Evolutionary conservation across 1,140 invertebrate species (phyloP), one percentile per base, ranked within the genome.

Genomic region (Globodera ellingtonae): DNA sequence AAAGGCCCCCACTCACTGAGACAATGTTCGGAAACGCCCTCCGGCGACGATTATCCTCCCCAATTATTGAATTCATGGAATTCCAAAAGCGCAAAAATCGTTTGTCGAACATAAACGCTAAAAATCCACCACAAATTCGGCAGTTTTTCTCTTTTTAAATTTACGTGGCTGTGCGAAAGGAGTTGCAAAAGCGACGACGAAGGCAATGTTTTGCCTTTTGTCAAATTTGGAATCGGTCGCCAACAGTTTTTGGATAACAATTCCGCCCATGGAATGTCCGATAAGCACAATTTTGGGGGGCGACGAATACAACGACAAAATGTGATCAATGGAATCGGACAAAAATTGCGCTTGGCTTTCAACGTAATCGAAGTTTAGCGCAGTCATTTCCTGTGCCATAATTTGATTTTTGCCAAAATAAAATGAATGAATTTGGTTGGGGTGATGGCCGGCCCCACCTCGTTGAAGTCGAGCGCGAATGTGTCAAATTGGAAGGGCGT

Each of bases 191-290:
- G 81, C 69, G 35, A 86, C 7, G n/a, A 86, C 67, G 10, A 85
- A 50, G 13, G 83, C 48, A 56, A 86, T 71, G 24, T 79, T 65
- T 44, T 65, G 44, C 8, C 56, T 13, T 5, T 0, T n/a, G 21
- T 72, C 50, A 35, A 35, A 35, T 35, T 35, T 35, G 35, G 35
- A 35, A 35, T 35, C 35, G 47, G 59, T 35, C 47, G 69, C 56
- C 46, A 65, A 69, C 48, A 71, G 72, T 73, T 59, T 80, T 72
- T 52, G 74, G 71, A 75, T 81, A n/a, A 87, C 86, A 69, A 86
- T 78, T 24, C 85, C 85, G 47, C 85, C 85, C 79, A 86, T 82
- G 8, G 85, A 86, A 75, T 86, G 85, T 5, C 85, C 86, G 47
- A 85, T 56, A 24, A 86, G 65, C 48, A 85, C 75, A 24, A 86